A percentile compares a stretch with the other conserved stretches of the same genome.
phyloP scores from a whole-genome alignment of 1,140 invertebrate species.

The Whitmania pigra region DNA sequence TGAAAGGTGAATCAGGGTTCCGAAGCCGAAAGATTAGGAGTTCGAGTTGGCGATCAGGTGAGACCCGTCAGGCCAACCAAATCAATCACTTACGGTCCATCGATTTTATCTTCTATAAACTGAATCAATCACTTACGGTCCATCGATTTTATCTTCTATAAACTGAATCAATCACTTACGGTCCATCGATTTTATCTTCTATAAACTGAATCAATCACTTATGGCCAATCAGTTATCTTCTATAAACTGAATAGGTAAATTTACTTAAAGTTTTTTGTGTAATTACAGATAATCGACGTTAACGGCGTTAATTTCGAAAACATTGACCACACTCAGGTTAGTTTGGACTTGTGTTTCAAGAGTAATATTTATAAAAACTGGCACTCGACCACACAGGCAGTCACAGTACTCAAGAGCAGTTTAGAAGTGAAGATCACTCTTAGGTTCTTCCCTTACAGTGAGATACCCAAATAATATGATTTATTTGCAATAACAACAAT shows the following conservation, averaged over 20 bases:
- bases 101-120: too few species aligned
- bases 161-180: too few species aligned
- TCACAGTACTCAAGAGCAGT: neutral
- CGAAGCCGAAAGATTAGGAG: constrained; percentile 37
- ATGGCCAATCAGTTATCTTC: too few species aligned
- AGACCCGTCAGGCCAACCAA: too few species aligned
- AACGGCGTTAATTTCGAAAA: constrained; percentile 37
- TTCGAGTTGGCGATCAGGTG: constrained; percentile 40
- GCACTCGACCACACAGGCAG: neutral
- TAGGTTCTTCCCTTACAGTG: neutral
- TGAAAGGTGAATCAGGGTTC: constrained; percentile 37
- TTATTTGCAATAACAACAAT: too few species aligned
- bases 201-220: too few species aligned
- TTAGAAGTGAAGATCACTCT: constrained; percentile 6
- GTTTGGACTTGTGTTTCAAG: neutral
- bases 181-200: too few species aligned
- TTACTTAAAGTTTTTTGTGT: neutral
- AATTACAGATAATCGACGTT: constrained; percentile 36
- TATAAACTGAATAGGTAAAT: too few species aligned
- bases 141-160: too few species aligned
- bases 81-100: too few species aligned
- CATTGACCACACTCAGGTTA: constrained; percentile 38
- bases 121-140: too few species aligned
- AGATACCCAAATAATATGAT: neutral
- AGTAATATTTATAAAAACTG: too few species aligned